Evolutionary conservation across 2,888 invertebrate genomes (phyloP), one percentile per base, ranked within the genome.

Genomic region (Dolichopus griseipennis): DNA sequence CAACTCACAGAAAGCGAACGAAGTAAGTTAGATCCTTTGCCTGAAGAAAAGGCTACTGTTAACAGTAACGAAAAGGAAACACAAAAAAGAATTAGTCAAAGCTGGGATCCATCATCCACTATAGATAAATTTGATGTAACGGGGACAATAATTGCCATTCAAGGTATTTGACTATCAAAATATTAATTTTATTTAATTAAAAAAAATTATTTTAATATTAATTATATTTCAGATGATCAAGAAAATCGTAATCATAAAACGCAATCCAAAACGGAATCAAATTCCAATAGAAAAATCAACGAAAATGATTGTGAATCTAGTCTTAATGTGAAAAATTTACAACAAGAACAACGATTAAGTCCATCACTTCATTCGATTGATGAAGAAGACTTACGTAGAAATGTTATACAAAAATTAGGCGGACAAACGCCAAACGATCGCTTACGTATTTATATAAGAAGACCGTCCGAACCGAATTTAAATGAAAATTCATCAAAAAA

Each of bases 91-190:
- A 87, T 87, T 34, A 88, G 89, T 76, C 86, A 88, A 21, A 91
- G 92, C 76, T 92, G 93, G 92, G 88, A 89, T 75, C 92, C 93
- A 37, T 88, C 90, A 61, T 85, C 85, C 73, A 86, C 90, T 63
- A 86, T 91, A 65, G 93, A 93, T 76, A 90, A 90, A 79, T 88
- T 89, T 6, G 93, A 93, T 80, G 90, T 93, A 52, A 91, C 92
- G 73, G 85, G 89, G 71, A 89, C 92, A 65, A 90, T 94, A 85
- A 92, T 93, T 82, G 88, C 92, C 61, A 91, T 94, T 68, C 93
- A 93, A 85, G 92, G 92, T 91, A 81, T 69, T n/a, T n/a, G 37
- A 21, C 3, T 15, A 20, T 65, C n/a, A n/a, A n/a, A n/a, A n/a
- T n/a, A n/a, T 37, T 37, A 21, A n/a, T 37, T 67, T 52, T 62